These are phyloP conservation scores for Poeciliopsis turrubarensis DNA, from an alignment of 2,113 vertebrate genomes.

Conservation along the genomic window DNA sequence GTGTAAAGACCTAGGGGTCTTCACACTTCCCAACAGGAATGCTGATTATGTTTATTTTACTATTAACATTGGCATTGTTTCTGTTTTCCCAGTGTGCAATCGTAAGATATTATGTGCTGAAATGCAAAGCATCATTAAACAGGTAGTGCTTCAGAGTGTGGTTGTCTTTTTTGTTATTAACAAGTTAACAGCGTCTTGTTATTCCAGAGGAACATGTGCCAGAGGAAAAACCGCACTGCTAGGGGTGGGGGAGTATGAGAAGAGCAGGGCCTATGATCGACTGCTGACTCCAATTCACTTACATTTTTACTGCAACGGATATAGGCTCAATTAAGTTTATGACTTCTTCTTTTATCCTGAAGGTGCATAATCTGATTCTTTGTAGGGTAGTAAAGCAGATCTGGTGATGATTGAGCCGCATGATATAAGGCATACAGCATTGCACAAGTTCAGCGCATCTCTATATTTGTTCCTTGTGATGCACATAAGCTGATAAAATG, in stretches of 20 bases:
- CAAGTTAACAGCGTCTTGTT: background rate
- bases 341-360: conserved; percentile 12
- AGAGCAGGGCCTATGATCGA: too few relatives aligned
- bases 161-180: background rate
- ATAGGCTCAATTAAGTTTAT: background rate
- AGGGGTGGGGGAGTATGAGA: background rate
- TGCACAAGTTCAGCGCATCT: background rate
- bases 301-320: conserved; percentile 1
- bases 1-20: background rate
- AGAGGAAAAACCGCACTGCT: background rate
- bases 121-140: background rate
- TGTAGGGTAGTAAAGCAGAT: conserved; percentile 19
- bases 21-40: background rate
- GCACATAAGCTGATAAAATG: background rate
- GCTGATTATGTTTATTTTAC: background rate
- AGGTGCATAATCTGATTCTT: conserved; percentile 20
- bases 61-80: background rate
- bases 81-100: background rate
- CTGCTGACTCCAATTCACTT: conserved; percentile 23
- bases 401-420: conserved; percentile 12
- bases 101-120: background rate
- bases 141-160: background rate
- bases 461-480: background rate
- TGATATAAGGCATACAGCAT: conserved; percentile 1
- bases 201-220: conserved; percentile 16